Evolutionary conservation across 2,113 vertebrate genomes (phyloP), one percentile per base, ranked within the genome.

Genomic region (Hemicordylus capensis): DNA sequence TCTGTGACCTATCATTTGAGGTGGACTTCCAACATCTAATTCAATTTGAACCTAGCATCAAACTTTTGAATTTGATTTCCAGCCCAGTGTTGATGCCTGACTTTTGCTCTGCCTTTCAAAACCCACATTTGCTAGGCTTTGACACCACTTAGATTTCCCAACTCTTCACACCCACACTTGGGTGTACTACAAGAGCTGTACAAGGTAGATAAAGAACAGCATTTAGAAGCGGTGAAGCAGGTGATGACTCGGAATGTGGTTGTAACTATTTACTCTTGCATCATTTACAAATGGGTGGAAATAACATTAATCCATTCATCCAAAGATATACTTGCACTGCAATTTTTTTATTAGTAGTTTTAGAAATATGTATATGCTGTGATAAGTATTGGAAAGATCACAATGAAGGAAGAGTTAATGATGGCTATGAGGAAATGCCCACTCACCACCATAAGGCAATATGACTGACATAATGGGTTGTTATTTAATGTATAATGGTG

Each of bases 331-430:
- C 72, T 63, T 89, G 74, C 63, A 70, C 72, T 83, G 19, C 6
- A 76, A 69, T 63, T 84, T 87, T 87, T 22, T 58, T 69, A 70
- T 91, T 88, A 91, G 90, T 87, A 92, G 88, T 93, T 94, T 93
- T 91, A 93, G 91, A 92, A 89, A 86, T 85, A 91, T 0, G 34
- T 44, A 28, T 46, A 66, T 56, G 24, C 19, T n/a, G 58, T 0
- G 11, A 64, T 69, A 81, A n/a, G 83, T 44, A 86, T 78, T 80
- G 87, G 51, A 85, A 91, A 90, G 78, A 89, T 86, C 75, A 88
- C 87, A 89, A 92, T 85, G 84, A 91, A 93, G 89, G 88, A 90
- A 89, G 87, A 78, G 82, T 88, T 88, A 73, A 93, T 73, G 88
- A 92, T 54, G 48, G 84, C 83, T 37, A 83, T 42, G 76, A 73